Evolutionary conservation across 2,888 invertebrate species (phyloP).

Genomic region (Nowickia ferox): DNA sequence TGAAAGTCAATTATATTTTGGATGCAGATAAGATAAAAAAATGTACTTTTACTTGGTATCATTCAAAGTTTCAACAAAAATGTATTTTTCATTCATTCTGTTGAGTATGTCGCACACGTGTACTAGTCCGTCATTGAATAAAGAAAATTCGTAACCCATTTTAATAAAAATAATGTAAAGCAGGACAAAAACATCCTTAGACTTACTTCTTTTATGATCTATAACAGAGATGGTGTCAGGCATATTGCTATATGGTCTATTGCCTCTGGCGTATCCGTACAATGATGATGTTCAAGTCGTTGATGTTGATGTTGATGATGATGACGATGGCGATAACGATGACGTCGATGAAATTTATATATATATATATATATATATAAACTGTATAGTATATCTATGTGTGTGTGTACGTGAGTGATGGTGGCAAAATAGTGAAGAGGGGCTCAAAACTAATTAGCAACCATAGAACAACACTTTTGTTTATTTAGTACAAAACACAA

Average conservation of each 20-base stretch:
- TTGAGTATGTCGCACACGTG: not conserved
- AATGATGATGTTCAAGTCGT: slow-evolving; percentile 48
- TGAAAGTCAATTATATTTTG: no score
- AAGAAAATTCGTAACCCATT: slow-evolving; percentile 20
- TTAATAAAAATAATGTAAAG: slow-evolving; percentile 1
- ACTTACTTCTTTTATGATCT: slow-evolving; percentile 71
- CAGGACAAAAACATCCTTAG: slow-evolving; percentile 42
- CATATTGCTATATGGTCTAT: slow-evolving; percentile 66
- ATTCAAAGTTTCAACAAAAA: no score
- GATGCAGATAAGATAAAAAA: no score
- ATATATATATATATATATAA: slow-evolving; percentile 4
- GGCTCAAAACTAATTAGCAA: slow-evolving; percentile 61
- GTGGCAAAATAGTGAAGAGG: slow-evolving; percentile 14
- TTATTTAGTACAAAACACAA: slow-evolving; percentile 24
- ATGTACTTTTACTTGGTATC: no score
- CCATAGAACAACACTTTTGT: slow-evolving; percentile 50
- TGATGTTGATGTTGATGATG: slow-evolving; percentile 29
- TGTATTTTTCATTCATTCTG: no score
- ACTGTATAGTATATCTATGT: slow-evolving; percentile 6
- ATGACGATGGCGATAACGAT: slow-evolving; percentile 37
- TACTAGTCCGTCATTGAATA: not conserved
- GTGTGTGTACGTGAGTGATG: not conserved
- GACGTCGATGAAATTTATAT: slow-evolving; percentile 47
- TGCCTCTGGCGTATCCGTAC: slow-evolving; percentile 58
- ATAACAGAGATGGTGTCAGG: slow-evolving; percentile 71